phyloP scores from a whole-genome alignment of 2,797 vertebrate genomes.

The Myotis findleyi region DNA sequence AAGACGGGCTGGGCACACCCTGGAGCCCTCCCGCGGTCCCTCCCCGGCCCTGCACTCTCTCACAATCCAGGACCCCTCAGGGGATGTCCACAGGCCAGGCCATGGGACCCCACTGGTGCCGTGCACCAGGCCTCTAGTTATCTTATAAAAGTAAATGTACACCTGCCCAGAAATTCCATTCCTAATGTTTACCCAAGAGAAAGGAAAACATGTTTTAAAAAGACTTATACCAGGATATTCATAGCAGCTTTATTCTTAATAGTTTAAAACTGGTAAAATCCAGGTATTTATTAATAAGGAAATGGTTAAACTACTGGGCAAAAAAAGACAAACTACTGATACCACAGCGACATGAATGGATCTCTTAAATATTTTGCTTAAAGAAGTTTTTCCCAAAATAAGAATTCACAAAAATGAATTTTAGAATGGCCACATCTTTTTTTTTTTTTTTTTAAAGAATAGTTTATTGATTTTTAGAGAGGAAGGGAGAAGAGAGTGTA shows the following conservation, averaged over 20 bases:
- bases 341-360: neutral
- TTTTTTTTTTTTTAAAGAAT: neutral
- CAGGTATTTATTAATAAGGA: neutral
- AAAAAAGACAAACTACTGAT: neutral
- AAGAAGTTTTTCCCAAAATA: conserved; percentile 43
- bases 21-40: no score
- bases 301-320: neutral
- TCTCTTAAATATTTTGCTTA: conserved; percentile 28
- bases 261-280: neutral
- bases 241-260: neutral
- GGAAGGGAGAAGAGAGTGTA: neutral
- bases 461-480: neutral
- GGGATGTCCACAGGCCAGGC: no score
- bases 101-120: no score
- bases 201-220: conserved; percentile 32
- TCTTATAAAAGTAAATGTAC: neutral
- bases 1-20: no score
- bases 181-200: neutral
- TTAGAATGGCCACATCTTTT: neutral
- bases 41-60: no score
- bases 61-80: no score
- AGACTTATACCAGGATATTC: conserved; percentile 8
- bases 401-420: neutral
- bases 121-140: no score
- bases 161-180: neutral